A percentile compares a stretch with the other conserved stretches of the same genome.
These are phyloP conservation scores for Myripristis jacobus DNA, from an alignment of 2,797 vertebrate genomes.

Conservation along the genomic window DNA sequence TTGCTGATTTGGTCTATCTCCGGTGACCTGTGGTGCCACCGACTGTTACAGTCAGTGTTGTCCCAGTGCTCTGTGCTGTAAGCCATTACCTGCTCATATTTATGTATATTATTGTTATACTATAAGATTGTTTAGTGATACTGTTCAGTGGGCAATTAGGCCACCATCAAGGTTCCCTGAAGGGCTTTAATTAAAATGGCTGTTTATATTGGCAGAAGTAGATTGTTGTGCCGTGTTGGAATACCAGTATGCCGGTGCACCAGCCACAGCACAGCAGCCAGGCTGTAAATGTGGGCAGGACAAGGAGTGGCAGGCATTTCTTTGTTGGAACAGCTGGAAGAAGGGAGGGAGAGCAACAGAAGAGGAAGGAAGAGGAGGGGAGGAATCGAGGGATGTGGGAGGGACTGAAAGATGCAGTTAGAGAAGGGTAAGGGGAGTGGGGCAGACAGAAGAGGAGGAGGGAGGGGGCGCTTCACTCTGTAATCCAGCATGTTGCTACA, in stretches of 20 bases:
- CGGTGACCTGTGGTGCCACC: background rate
- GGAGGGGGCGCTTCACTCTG: background rate
- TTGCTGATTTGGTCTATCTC: constrained; percentile 20
- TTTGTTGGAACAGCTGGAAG: constrained; percentile 75
- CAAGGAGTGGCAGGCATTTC: constrained; percentile 44
- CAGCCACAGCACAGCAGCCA: background rate
- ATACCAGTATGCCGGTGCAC: background rate
- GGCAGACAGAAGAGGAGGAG: background rate
- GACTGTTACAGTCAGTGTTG: background rate
- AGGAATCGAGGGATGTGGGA: constrained; percentile 25
- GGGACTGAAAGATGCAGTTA: constrained; percentile 32
- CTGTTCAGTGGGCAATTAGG: background rate
- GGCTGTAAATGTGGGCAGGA: constrained; percentile 3
- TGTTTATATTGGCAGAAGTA: background rate
- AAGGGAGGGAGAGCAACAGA: constrained; percentile 24
- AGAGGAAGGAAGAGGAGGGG: constrained; percentile 40
- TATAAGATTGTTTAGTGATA: background rate
- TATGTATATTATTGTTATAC: background rate
- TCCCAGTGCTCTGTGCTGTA: background rate
- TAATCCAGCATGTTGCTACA: background rate
- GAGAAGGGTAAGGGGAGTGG: constrained; percentile 5
- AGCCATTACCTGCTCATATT: background rate
- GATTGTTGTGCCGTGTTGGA: background rate
- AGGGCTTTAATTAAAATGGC: background rate
- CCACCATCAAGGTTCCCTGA: background rate